Percentiles rank a stretch among this genome's conserved stretches.
Conservation (phyloP, 2,113 vertebrate species). For the Phrynocephalus versicolor region DNA sequence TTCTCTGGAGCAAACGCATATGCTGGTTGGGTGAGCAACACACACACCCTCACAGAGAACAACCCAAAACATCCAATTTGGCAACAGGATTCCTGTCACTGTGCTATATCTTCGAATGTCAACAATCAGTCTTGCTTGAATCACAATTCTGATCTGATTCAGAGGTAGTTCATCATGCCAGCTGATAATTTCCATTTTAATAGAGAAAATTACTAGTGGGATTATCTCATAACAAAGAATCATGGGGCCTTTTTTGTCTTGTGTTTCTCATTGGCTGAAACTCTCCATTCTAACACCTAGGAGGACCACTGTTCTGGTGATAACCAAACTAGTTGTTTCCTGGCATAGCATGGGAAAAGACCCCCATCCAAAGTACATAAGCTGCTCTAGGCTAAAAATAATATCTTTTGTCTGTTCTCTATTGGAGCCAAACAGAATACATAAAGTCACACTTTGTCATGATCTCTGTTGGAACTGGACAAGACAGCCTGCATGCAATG, state of each 20-base stretch:
- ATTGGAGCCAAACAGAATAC: not conserved
- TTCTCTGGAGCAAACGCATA: too few relatives aligned
- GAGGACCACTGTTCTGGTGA: not conserved
- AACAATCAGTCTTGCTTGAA: too few relatives aligned
- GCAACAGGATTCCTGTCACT: too few relatives aligned
- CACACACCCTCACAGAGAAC: too few relatives aligned
- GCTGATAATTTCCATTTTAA: too few relatives aligned
- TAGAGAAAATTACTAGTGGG: too few relatives aligned
- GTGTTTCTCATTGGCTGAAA: not conserved
- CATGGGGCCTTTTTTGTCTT: not conserved
- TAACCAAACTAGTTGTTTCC: not conserved
- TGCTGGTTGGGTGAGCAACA: too few relatives aligned
- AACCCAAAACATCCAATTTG: too few relatives aligned
- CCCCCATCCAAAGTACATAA: not conserved
- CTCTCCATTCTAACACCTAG: not conserved
- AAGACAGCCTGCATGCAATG: too few relatives aligned
- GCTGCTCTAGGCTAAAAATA: not conserved
- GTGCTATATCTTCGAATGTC: too few relatives aligned
- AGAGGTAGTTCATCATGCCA: not conserved
- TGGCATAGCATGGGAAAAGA: not conserved
- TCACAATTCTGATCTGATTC: not conserved
- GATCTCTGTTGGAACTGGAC: not conserved
- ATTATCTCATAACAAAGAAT: not conserved
- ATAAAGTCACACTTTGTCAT: not conserved
- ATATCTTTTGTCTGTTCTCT: not conserved